Percentiles rank a stretch among this genome's conserved stretches.
Evolutionary conservation across 2,797 vertebrate genomes (phyloP).

Genomic region (Eidolon dupreanum): DNA sequence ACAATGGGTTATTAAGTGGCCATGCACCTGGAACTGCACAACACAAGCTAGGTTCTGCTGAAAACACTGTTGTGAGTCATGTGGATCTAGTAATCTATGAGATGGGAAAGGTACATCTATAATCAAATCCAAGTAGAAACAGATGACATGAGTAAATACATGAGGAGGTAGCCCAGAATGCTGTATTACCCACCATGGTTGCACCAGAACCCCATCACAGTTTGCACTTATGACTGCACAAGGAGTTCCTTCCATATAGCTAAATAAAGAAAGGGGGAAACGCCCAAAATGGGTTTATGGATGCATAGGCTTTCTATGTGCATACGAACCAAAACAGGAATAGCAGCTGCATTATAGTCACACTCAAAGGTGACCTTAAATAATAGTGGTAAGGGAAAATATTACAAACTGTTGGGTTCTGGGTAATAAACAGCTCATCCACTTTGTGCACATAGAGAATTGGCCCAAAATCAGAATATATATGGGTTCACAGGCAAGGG

Average conservation of each 20-base stretch:
- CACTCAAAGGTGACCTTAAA: not conserved
- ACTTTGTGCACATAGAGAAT: not conserved
- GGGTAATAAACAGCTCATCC: not conserved
- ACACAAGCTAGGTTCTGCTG: not conserved
- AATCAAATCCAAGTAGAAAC: not conserved
- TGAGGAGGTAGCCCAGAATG: not conserved
- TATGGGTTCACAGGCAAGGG: not conserved
- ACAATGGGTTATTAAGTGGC: not conserved
- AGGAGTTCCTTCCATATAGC: not conserved
- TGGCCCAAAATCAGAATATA: not conserved
- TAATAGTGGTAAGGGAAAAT: not conserved
- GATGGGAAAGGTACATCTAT: not conserved
- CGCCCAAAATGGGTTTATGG: not conserved
- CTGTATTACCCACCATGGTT: not conserved
- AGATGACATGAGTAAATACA: not conserved
- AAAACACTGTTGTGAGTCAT: not conserved
- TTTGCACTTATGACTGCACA: not conserved
- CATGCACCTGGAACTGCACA: not conserved
- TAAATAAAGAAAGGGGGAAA: not conserved
- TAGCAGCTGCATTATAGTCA: not conserved
- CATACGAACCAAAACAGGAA: not conserved
- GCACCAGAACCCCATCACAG: not conserved
- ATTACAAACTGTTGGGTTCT: not conserved
- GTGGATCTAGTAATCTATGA: not conserved
- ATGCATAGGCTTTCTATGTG: not conserved